phyloP scores from a whole-genome alignment of 2,888 invertebrate genomes.

The Escarpia spicata region DNA sequence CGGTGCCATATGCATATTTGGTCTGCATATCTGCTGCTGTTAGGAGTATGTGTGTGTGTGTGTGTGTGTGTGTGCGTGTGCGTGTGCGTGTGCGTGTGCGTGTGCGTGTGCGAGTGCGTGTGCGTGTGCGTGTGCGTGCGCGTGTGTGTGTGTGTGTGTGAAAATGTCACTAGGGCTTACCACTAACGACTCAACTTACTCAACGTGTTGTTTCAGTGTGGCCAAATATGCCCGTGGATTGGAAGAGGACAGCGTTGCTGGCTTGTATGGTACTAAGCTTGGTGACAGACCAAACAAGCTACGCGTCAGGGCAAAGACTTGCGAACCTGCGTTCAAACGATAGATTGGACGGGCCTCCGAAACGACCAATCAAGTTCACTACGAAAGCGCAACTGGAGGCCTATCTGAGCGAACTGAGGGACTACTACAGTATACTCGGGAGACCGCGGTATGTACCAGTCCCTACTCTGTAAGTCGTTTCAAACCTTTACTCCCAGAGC shows the following conservation, averaged over 20 bases:
- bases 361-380: constrained; percentile 25
- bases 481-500: neutral
- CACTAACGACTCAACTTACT: neutral
- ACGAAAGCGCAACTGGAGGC: constrained; percentile 25
- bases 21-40: no score
- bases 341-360: constrained; percentile 24
- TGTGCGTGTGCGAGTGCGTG: no score
- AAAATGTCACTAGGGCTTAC: no score
- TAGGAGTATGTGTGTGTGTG: no score
- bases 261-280: neutral
- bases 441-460: constrained; percentile 26
- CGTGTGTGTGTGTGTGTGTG: no score
- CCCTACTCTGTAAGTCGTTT: neutral
- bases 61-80: no score
- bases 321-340: neutral
- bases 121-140: no score
- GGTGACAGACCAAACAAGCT: neutral
- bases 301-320: neutral
- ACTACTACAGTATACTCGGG: constrained; percentile 27
- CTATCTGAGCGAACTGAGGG: constrained; percentile 26
- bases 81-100: no score
- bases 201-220: neutral
- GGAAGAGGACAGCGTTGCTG: constrained; percentile 6
- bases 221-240: constrained; percentile 3
- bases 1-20: no score